Percentiles rank a stretch among this genome's conserved stretches.
phyloP scores from a whole-genome alignment of 1,140 invertebrate genomes.

The Idris sp. region DNA sequence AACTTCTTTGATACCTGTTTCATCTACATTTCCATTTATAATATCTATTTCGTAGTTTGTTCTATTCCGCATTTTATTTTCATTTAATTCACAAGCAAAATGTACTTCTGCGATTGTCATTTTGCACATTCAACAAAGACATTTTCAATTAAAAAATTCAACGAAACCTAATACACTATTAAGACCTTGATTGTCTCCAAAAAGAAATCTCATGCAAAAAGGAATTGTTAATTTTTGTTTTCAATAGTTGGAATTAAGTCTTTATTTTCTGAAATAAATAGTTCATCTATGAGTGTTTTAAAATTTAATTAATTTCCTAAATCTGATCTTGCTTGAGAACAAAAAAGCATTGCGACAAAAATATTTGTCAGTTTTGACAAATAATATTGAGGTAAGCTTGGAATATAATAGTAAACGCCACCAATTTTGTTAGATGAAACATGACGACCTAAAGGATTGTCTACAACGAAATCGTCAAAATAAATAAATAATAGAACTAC shows the following conservation, averaged over 20 bases:
- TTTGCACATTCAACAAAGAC: constrained; percentile 7
- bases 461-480: constrained; percentile 2
- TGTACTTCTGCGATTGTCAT: no score
- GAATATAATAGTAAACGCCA: background rate
- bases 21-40: background rate
- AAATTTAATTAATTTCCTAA: no score
- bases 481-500: constrained; percentile 1
- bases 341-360: background rate
- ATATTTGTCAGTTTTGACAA: background rate
- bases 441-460: background rate
- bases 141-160: constrained; percentile 6
- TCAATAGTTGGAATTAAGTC: background rate
- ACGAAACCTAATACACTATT: constrained; percentile 19
- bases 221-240: background rate
- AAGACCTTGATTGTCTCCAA: constrained; percentile 14
- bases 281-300: background rate
- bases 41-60: background rate
- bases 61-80: background rate
- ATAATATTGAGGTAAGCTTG: background rate
- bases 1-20: constrained; percentile 1
- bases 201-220: background rate
- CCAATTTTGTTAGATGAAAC: constrained; percentile 5
- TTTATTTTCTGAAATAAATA: background rate
- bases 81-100: no score
- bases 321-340: no score